These are phyloP conservation scores for Lagopus muta DNA, from an alignment of 2,113 vertebrate species.

Conservation along the genomic window DNA sequence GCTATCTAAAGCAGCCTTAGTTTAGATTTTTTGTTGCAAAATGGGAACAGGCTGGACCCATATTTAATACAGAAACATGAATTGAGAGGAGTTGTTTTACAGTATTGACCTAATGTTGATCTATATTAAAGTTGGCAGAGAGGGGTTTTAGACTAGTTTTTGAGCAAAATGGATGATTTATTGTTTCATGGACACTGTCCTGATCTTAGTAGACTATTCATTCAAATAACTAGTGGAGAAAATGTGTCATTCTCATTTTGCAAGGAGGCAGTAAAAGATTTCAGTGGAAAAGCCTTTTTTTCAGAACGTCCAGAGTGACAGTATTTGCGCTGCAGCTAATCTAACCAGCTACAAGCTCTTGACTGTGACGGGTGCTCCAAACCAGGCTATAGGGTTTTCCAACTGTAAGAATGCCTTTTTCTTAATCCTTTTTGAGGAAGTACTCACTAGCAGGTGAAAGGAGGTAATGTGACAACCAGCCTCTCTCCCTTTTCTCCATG, in stretches of 20 bases:
- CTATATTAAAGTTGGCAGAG: neutral
- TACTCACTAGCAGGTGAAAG: neutral
- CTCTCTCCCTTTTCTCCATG: neutral
- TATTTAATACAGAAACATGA: conserved; percentile 4
- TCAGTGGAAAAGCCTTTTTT: neutral
- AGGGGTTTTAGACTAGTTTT: neutral
- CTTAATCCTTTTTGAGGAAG: neutral
- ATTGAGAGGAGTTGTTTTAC: neutral
- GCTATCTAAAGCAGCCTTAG: neutral
- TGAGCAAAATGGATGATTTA: neutral
- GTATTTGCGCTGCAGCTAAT: neutral
- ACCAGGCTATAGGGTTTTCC: rapidly evolving
- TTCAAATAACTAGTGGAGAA: neutral
- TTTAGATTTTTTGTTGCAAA: neutral
- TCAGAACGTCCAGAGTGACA: neutral
- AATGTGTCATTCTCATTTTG: neutral
- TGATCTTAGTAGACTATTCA: neutral
- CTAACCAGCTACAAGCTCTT: neutral
- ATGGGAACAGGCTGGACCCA: neutral
- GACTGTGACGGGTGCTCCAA: neutral
- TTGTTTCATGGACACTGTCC: neutral
- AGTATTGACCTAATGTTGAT: neutral
- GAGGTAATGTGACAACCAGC: neutral
- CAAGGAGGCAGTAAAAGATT: neutral
- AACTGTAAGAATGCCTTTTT: neutral